Percentiles rank a stretch among this genome's conserved stretches.
Conservation (phyloP, 1,140 invertebrate species). For the Solen grandis region DNA sequence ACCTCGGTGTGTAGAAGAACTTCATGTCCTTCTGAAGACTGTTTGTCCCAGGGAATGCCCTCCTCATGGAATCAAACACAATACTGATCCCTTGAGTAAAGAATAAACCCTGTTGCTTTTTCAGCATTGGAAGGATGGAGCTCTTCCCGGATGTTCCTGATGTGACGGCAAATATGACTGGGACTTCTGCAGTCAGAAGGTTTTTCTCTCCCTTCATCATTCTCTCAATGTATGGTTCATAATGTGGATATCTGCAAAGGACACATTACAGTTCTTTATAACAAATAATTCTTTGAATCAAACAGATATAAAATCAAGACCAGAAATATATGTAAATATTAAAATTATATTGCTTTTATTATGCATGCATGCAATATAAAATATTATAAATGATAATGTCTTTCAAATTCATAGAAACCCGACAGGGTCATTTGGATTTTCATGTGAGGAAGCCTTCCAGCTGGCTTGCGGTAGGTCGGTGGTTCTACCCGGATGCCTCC, state of each 20-base stretch:
- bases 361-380: too few species aligned
- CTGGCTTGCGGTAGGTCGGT: too few species aligned
- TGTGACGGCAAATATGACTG: slow-evolving; percentile 76
- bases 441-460: too few species aligned
- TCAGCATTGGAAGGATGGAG: slow-evolving; percentile 73
- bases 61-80: slow-evolving; percentile 67
- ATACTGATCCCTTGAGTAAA: slow-evolving; percentile 75
- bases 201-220: slow-evolving; percentile 76
- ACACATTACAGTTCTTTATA: too few species aligned
- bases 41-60: slow-evolving; percentile 63
- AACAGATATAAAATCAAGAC: too few species aligned
- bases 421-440: too few species aligned
- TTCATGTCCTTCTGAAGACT: slow-evolving; percentile 76
- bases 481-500: too few species aligned
- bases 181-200: slow-evolving; percentile 68
- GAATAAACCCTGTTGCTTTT: slow-evolving; percentile 70
- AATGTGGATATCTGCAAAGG: slow-evolving; percentile 67
- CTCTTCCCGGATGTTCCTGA: slow-evolving; percentile 79
- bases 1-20: slow-evolving; percentile 77
- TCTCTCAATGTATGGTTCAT: slow-evolving; percentile 73
- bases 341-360: too few species aligned
- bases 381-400: too few species aligned
- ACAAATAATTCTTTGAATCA: too few species aligned
- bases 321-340: too few species aligned
- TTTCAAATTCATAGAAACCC: too few species aligned